Evolutionary conservation across 2,113 vertebrate genomes (phyloP).

Genomic region (Crotalus viridis): DNA sequence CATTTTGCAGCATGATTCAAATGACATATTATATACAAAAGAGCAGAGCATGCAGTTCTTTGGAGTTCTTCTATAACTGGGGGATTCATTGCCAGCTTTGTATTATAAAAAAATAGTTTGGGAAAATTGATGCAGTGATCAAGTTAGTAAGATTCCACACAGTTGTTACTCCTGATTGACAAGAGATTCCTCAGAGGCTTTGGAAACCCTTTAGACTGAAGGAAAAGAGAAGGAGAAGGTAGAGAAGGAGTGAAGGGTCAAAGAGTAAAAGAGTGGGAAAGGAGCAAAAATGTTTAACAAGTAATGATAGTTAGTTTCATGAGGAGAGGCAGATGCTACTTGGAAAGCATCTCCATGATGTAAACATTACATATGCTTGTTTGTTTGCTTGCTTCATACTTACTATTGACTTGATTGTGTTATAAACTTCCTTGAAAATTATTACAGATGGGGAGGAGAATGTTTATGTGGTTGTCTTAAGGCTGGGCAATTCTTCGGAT

Average conservation of each 20-base stretch:
- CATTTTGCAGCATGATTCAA: not conserved
- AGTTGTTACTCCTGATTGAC: not conserved
- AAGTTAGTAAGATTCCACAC: not conserved
- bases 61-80: too few relatives aligned
- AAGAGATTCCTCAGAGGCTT: not conserved
- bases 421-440: not conserved
- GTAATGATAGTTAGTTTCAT: not conserved
- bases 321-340: not conserved
- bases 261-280: not conserved
- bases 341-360: not conserved
- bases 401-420: not conserved
- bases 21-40: not conserved
- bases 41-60: not conserved
- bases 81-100: not conserved
- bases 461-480: not conserved
- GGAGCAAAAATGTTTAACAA: not conserved
- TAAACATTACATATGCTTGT: not conserved
- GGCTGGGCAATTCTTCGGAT: not conserved
- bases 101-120: not conserved
- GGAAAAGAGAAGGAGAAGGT: not conserved
- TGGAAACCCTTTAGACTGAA: not conserved
- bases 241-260: not conserved
- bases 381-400: not conserved
- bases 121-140: not conserved
- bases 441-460: not conserved